These are phyloP conservation scores for Drosophila busckii DNA, from an alignment of 1,140 invertebrate genomes.

Conservation along the genomic window DNA sequence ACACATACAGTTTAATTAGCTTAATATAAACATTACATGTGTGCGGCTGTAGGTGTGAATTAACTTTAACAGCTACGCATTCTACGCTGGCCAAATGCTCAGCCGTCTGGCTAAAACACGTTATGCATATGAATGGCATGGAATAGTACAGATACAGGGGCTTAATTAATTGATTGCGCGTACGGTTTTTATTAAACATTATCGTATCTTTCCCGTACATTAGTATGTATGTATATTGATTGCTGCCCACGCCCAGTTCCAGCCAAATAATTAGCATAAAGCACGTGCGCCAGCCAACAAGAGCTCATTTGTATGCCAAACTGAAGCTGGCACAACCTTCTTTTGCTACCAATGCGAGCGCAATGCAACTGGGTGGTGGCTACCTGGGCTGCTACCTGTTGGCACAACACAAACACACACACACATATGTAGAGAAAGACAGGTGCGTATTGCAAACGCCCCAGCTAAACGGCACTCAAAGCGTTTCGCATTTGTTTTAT, in stretches of 20 bases:
- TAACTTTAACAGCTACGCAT: no score
- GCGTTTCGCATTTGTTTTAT: conserved; percentile 19
- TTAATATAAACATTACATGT: conserved; percentile 21
- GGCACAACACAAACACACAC: conserved; percentile 19
- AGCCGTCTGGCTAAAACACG: no score
- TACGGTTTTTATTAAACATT: no score
- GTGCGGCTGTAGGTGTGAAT: conserved; percentile 43
- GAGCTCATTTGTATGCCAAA: conserved; percentile 59
- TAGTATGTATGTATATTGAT: background rate
- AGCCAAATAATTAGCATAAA: conserved; percentile 69
- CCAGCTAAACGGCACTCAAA: conserved; percentile 18
- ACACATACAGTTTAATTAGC: conserved; percentile 32
- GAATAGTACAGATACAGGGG: no score
- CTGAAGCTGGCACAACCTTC: conserved; percentile 18
- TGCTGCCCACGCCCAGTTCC: conserved; percentile 59
- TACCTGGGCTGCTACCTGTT: conserved; percentile 64
- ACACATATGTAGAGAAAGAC: conserved; percentile 33
- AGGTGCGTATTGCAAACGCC: conserved; percentile 57
- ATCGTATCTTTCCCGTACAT: no score
- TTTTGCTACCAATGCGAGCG: conserved; percentile 23
- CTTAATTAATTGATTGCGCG: conserved; percentile 41
- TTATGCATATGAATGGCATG: no score
- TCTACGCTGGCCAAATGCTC: no score
- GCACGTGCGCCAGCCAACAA: conserved; percentile 59
- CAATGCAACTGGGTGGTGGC: conserved; percentile 9